Conservation (phyloP, 2,888 invertebrate species). For the Chorisops tibialis region DNA sequence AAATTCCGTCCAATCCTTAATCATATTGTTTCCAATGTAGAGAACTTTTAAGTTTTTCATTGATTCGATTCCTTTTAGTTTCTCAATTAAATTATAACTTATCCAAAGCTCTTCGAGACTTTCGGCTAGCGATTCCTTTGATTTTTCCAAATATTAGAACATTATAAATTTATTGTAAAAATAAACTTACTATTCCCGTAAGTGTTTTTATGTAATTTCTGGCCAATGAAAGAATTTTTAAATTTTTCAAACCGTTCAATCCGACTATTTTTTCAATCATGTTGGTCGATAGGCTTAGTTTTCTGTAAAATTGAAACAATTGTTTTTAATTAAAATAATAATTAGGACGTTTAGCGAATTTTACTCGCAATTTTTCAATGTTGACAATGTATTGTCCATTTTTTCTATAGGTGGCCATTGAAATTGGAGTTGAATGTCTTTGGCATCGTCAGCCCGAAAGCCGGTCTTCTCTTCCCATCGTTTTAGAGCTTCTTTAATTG, state of each 20-base stretch:
- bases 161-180: neutral
- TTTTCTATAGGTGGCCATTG: conserved; percentile 93
- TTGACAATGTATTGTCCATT: conserved; percentile 81
- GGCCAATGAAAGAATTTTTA: conserved; percentile 79
- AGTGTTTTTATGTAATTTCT: conserved; percentile 89
- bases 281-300: conserved; percentile 87
- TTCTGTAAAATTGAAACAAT: conserved; percentile 56
- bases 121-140: conserved; percentile 77
- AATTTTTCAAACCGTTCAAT: conserved; percentile 74
- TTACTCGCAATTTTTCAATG: conserved; percentile 74
- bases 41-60: conserved; percentile 78
- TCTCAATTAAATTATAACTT: conserved; percentile 90
- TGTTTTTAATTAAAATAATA: conserved; percentile 12
- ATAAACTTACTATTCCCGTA: conserved; percentile 69
- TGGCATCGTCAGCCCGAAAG: conserved; percentile 63
- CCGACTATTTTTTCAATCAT: conserved; percentile 90
- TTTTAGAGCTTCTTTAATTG: conserved; percentile 83
- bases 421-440: conserved; percentile 77
- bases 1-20: conserved; percentile 90
- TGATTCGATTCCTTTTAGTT: conserved; percentile 80
- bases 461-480: conserved; percentile 78
- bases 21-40: conserved; percentile 77
- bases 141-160: neutral
- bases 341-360: conserved; percentile 11
- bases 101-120: conserved; percentile 91